Evolutionary conservation across 1,140 invertebrate genomes (phyloP), one percentile per base, ranked within the genome.

Genomic region (Brachionus manjavacas): DNA sequence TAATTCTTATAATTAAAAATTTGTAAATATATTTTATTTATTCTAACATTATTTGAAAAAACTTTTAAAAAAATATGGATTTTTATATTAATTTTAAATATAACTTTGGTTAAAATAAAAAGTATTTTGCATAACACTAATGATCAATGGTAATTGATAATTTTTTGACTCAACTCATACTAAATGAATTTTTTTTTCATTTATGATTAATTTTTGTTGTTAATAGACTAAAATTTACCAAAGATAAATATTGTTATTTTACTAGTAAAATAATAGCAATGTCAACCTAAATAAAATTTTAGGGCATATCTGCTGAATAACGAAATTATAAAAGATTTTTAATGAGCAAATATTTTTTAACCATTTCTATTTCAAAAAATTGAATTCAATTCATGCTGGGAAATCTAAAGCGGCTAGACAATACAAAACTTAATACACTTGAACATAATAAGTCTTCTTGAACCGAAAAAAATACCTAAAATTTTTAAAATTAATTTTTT

Each of bases 321-420:
- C 25, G n/a, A 23, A 60, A 60, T 60, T 25, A 60, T 60, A 23
- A 20, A 60, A 60, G 52, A 60, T 20, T 60, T 60, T 20, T 60
- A 60, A 60, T 60, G n/a, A 60, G 52, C 52, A 60, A 60, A 60
- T 60, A 60, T 60, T 60, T 23, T 60, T 60, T 60, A 60, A 60
- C 52, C 52, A 60, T 60, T 60, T 60, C 20, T 60, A 20, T 16
- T 60, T 60, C 52, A 60, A 60, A 60, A 60, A 60, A 60, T 60
- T 60, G 52, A 60, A 60, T 60, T 9, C 8, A 2, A 60, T 60
- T 60, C 52, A 60, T 20, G 52, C 52, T 60, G 52, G 20, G 52
- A 60, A 60, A 60, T 25, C 20, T 20, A 60, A 60, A 60, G 8
- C 52, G 52, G 52, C 52, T 60, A 60, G 52, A 60, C 52, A 60